Conservation (phyloP, 1,140 invertebrate species). For the Leptestheria dahalacensis region DNA sequence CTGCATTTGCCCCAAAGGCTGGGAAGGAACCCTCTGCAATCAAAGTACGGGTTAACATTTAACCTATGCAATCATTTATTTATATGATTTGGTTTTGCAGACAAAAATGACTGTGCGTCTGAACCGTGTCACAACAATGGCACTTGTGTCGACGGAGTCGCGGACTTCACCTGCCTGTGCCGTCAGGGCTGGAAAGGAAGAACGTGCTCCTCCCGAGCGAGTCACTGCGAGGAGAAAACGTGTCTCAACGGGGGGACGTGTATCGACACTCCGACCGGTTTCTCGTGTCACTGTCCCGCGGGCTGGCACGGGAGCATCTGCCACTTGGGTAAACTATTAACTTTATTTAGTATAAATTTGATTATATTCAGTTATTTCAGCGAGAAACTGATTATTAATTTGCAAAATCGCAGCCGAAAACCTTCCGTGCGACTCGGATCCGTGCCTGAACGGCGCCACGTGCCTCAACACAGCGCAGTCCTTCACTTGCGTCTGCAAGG, state of each 20-base stretch:
- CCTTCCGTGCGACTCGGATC: constrained; percentile 22
- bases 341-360: too few species aligned
- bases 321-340: constrained; percentile 43
- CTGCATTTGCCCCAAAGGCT: constrained; percentile 61
- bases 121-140: constrained; percentile 26
- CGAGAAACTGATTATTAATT: not conserved
- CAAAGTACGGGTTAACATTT: constrained; percentile 33
- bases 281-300: constrained; percentile 55
- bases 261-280: constrained; percentile 46
- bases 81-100: constrained; percentile 18
- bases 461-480: constrained; percentile 28
- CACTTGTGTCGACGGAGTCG: constrained; percentile 24
- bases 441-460: constrained; percentile 30
- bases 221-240: constrained; percentile 48
- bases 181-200: constrained; percentile 62
- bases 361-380: not conserved
- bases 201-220: constrained; percentile 46
- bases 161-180: constrained; percentile 24
- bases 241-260: constrained; percentile 80
- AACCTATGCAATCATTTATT: constrained; percentile 10
- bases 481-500: constrained; percentile 21
- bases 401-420: constrained; percentile 20
- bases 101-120: constrained; percentile 25
- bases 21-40: constrained; percentile 66
- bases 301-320: constrained; percentile 70